These are phyloP conservation scores for Helogale parvula DNA, from an alignment of 2,113 vertebrate species.

Conservation along the genomic window DNA sequence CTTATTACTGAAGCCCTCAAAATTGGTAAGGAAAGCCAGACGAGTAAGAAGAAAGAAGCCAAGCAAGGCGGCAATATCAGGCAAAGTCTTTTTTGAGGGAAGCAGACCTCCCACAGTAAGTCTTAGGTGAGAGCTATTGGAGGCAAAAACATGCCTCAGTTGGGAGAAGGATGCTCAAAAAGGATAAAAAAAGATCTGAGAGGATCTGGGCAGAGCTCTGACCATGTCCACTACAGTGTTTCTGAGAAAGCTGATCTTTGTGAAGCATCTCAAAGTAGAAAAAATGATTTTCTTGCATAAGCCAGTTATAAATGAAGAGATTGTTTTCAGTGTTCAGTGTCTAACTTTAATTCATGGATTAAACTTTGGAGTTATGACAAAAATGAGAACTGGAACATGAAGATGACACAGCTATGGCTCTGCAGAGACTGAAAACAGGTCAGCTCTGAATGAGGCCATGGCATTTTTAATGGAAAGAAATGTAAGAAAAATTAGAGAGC, in stretches of 20 bases:
- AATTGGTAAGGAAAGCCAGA: not conserved
- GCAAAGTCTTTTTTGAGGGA: slow-evolving; percentile 32
- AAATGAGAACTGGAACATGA: not conserved
- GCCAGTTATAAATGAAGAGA: not conserved
- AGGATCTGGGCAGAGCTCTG: not conserved
- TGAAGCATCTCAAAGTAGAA: slow-evolving; percentile 28
- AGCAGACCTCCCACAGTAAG: not conserved
- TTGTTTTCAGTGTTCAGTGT: not conserved
- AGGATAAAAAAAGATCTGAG: not conserved
- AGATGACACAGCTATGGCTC: not conserved
- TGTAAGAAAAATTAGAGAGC: not conserved
- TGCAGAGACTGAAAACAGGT: not conserved
- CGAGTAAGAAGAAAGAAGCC: not conserved
- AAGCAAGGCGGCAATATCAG: not conserved
- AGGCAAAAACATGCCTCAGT: not conserved
- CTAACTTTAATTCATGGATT: slow-evolving; percentile 2
- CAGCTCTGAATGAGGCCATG: not conserved
- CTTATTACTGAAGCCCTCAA: slow-evolving; percentile 30
- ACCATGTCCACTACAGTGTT: not conserved
- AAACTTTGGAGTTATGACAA: slow-evolving; percentile 18
- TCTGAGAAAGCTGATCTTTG: not conserved
- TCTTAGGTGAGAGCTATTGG: not conserved
- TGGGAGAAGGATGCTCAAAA: not conserved
- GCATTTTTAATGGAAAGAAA: not conserved
- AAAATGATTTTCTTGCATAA: not conserved